Evolutionary conservation across 2,113 vertebrate species (phyloP).

Genomic region (Larimichthys crocea): DNA sequence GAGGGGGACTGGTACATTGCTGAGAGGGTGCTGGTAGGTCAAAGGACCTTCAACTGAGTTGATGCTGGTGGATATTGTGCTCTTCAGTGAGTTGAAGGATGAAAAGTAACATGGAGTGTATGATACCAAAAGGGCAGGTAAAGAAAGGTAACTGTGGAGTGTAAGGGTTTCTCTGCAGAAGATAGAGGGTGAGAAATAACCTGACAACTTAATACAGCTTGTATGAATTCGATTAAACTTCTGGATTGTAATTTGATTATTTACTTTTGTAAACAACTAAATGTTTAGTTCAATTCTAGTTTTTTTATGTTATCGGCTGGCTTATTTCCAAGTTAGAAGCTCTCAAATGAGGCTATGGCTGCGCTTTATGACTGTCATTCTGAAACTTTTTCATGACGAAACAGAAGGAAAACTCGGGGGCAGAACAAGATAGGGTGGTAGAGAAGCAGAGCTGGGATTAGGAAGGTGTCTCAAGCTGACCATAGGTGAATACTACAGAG

Average conservation of each 20-base stretch:
- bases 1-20: conserved; percentile 55
- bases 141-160: conserved; percentile 4
- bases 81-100: conserved; percentile 50
- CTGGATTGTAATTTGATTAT: not conserved
- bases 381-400: too few relatives aligned
- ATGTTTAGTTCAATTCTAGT: not conserved
- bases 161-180: conserved; percentile 5
- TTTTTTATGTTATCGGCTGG: not conserved
- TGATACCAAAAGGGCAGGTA: conserved; percentile 38
- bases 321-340: not conserved
- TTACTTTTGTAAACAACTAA: not conserved
- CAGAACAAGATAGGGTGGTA: too few relatives aligned
- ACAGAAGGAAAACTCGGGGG: too few relatives aligned
- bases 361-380: too few relatives aligned
- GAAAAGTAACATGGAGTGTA: conserved; percentile 36
- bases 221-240: not conserved
- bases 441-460: too few relatives aligned
- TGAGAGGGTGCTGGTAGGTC: conserved; percentile 70
- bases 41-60: conserved; percentile 59
- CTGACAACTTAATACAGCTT: not conserved
- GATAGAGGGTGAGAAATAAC: conserved; percentile 5
- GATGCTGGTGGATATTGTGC: conserved; percentile 57
- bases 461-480: too few relatives aligned
- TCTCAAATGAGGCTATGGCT: not conserved
- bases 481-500: too few relatives aligned